Base-by-base conservation (phyloP, 2,888 invertebrate genomes). In the Cosmopolites sordidus region DNA sequence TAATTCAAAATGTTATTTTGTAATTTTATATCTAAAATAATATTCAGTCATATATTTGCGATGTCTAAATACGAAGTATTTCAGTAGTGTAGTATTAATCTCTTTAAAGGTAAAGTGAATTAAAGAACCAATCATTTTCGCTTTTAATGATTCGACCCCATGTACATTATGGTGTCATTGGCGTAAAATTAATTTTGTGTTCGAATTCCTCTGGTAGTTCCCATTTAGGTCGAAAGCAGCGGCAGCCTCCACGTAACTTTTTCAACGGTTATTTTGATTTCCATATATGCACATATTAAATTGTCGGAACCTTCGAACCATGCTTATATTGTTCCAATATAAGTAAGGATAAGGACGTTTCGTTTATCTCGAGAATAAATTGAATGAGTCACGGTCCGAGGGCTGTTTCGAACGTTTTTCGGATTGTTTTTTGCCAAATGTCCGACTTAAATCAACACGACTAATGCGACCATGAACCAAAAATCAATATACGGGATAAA, bases 261-360 rank as follows among this genome's bases (percentile, higher is more conserved):
- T 55, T 54, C 50, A 51, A 39, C 50, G 39, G 43, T 33, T 51
- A 51, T 51, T 55, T 55, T 48, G 55, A 55, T 55, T 47, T 55
- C 55, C 55, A 55, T 55, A 55, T 55, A 55, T 43, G 55, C 46
- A 46, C 47, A 55, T 55, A 43, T 51, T 55, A 51, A 55, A 55
- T 55, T 47, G 51, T 42, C 17, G 47, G 48, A 55, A 55, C 55
- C 55, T 55, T 55, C 47, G 16, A 43, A 16, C 27, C 43, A 45
- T 42, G 16, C 40, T 22, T 33, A 33, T 49, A 51, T 51, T 55
- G 55, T 55, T 55, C 51, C 39, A 55, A 54, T 54, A 43, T 30
- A 33, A 12, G 11, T 49, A 50, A 47, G 45, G 49, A 54, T 54
- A 55, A 55, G 55, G 55, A 55, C 55, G 44, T 43, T 45, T 42